Percentiles rank a stretch among this genome's conserved stretches.
Evolutionary conservation across 2,113 vertebrate species (phyloP).

Genomic region (Micronisus gabar): DNA sequence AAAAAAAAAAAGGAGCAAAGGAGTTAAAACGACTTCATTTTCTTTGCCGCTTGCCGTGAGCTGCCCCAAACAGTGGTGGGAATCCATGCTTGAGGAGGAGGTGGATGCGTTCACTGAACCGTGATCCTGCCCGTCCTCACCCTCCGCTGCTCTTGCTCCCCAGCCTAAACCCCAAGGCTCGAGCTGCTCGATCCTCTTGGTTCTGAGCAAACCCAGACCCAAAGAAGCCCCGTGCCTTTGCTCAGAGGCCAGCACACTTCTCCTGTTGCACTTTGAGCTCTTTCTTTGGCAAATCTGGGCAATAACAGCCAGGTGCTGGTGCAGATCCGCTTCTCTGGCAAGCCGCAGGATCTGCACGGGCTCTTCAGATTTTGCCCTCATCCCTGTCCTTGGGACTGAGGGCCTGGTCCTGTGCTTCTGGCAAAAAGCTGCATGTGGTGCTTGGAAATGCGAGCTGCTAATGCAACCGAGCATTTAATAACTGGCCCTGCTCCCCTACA

Average conservation of each 20-base stretch:
- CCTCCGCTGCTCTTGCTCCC: neutral
- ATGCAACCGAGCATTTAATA: neutral
- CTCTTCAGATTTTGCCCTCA: neutral
- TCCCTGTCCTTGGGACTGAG: neutral
- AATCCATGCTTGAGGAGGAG: neutral
- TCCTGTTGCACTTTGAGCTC: neutral
- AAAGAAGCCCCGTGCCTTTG: neutral
- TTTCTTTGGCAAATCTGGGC: neutral
- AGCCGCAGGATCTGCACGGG: neutral
- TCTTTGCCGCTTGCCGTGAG: neutral
- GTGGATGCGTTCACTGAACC: neutral
- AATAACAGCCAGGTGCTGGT: neutral
- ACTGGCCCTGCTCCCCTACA: neutral
- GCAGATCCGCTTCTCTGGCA: neutral
- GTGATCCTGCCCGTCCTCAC: neutral
- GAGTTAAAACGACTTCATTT: constrained; percentile 26
- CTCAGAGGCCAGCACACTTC: neutral
- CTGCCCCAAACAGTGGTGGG: neutral
- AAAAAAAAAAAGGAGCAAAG: constrained; percentile 24
- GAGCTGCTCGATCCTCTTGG: neutral
- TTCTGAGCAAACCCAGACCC: neutral
- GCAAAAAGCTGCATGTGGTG: neutral
- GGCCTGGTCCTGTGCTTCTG: neutral
- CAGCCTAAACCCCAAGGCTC: neutral
- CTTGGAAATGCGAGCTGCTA: constrained; percentile 13